phyloP scores from a whole-genome alignment of 2,113 vertebrate species.

The Semnornis frantzii region DNA sequence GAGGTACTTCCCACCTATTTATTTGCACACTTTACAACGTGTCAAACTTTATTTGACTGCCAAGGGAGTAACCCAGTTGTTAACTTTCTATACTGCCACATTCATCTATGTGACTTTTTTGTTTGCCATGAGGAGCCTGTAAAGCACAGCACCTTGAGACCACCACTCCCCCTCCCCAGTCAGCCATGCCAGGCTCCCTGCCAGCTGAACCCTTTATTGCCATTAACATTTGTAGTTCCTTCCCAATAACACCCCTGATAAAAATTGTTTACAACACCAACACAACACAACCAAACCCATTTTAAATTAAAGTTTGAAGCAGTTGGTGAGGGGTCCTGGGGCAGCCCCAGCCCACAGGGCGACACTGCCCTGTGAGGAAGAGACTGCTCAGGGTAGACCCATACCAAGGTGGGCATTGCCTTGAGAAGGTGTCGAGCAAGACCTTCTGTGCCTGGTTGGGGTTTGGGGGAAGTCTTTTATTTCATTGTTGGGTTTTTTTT shows the following conservation, averaged over 20 bases:
- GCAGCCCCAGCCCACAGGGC: background rate
- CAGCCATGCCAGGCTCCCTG: background rate
- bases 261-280: constrained; percentile 38
- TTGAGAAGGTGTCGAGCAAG: accelerated
- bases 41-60: background rate
- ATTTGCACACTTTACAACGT: background rate
- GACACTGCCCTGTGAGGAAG: background rate
- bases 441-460: background rate
- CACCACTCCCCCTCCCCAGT: background rate
- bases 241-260: background rate
- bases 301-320: background rate
- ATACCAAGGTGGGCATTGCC: background rate
- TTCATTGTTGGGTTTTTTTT: background rate
- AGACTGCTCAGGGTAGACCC: background rate
- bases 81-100: background rate
- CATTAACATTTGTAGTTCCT: accelerated
- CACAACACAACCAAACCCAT: background rate
- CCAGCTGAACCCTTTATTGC: background rate
- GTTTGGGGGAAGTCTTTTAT: background rate
- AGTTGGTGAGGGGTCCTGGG: background rate
- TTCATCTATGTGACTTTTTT: background rate
- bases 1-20: background rate
- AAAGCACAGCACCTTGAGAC: background rate
- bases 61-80: background rate
- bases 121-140: background rate